Evolutionary conservation across 2,113 vertebrate genomes (phyloP).

Genomic region (Eubucco bourcierii): DNA sequence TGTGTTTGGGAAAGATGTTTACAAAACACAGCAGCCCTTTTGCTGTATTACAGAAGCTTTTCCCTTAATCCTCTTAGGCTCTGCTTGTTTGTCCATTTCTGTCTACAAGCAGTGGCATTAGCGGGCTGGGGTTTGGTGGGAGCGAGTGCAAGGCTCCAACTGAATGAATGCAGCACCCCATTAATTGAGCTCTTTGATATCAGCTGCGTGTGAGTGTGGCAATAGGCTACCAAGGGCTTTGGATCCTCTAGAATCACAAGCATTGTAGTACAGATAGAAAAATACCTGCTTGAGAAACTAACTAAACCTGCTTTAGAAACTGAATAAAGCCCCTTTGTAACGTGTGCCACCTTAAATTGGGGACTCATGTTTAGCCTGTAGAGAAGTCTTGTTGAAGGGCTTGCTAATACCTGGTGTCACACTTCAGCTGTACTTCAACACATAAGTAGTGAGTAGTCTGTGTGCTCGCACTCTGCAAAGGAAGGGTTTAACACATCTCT

Average conservation of each 20-base stretch:
- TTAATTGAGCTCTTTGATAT: not conserved
- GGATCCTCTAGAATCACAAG: not conserved
- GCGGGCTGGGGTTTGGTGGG: not conserved
- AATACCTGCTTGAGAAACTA: not conserved
- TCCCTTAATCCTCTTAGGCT: constrained; percentile 17
- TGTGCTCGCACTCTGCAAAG: not conserved
- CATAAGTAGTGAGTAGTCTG: not conserved
- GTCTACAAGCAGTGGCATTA: not conserved
- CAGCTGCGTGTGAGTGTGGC: not conserved
- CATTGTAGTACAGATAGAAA: not conserved
- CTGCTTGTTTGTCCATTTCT: constrained; percentile 27
- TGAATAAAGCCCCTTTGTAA: not conserved
- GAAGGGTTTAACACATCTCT: not conserved
- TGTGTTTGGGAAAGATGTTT: not conserved
- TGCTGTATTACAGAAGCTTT: constrained; percentile 38
- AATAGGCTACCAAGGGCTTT: not conserved
- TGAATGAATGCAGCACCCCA: not conserved
- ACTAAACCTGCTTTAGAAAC: not conserved
- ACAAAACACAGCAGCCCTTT: constrained; percentile 34
- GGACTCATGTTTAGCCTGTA: not conserved
- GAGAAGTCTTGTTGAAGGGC: not conserved
- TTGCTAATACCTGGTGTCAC: not conserved
- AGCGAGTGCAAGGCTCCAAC: not conserved
- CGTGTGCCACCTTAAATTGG: not conserved
- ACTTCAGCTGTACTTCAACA: not conserved